A percentile compares a stretch with the other conserved stretches of the same genome.
phyloP scores from a whole-genome alignment of 2,888 invertebrate species.

The Chymomyza caudatula region DNA sequence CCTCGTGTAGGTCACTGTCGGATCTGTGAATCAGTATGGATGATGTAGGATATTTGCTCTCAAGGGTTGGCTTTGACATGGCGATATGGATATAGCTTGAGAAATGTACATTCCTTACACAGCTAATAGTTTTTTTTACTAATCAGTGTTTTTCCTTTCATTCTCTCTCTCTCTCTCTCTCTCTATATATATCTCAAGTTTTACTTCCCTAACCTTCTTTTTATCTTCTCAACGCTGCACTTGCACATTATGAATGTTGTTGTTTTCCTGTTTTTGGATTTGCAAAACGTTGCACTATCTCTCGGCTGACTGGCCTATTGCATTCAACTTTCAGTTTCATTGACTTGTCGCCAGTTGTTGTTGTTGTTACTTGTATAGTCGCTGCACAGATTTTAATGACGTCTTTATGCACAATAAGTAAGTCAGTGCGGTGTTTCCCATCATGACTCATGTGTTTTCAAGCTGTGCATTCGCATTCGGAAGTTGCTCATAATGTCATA shows the following conservation, averaged over 20 bases:
- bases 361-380: constrained; percentile 13
- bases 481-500: neutral
- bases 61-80: neutral
- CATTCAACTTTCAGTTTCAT: constrained; percentile 61
- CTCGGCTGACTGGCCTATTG: constrained; percentile 35
- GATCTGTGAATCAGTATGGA: too few relatives aligned
- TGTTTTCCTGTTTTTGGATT: constrained; percentile 5
- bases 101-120: too few relatives aligned
- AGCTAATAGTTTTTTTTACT: too few relatives aligned
- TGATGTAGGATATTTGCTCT: neutral
- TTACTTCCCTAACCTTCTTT: neutral
- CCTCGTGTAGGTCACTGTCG: neutral
- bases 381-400: constrained; percentile 13
- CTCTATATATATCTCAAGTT: neutral
- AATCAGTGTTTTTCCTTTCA: too few relatives aligned
- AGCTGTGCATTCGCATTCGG: constrained; percentile 15
- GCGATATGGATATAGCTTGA: too few relatives aligned
- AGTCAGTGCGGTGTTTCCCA: constrained; percentile 56
- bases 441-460: constrained; percentile 19
- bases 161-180: neutral
- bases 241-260: too few relatives aligned
- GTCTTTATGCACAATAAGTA: constrained; percentile 9
- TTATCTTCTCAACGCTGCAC: too few relatives aligned
- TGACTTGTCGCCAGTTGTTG: constrained; percentile 35
- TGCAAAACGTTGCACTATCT: constrained; percentile 31